A percentile compares a stretch with the other conserved stretches of the same genome.
These are phyloP conservation scores for Catharus ustulatus DNA, from an alignment of 2,797 vertebrate species.

Conservation along the genomic window DNA sequence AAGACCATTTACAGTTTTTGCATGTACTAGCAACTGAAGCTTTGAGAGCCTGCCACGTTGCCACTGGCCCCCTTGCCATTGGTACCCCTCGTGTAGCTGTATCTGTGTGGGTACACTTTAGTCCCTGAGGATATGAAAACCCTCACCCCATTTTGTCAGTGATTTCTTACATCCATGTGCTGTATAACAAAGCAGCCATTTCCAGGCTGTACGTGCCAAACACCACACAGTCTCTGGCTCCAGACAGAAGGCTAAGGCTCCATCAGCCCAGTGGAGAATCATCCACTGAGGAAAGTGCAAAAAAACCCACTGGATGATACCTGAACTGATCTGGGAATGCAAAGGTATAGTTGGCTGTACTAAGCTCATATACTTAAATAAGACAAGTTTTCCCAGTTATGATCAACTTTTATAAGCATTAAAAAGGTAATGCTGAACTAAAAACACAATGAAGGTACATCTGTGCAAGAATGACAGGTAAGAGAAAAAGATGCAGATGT, in stretches of 20 bases:
- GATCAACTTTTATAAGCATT: background rate
- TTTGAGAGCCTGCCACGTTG: background rate
- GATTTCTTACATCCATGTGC: background rate
- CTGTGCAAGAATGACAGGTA: background rate
- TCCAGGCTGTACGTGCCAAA: background rate
- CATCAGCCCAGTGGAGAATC: background rate
- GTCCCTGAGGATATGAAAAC: background rate
- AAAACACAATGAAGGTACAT: background rate
- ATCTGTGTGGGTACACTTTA: background rate
- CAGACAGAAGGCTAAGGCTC: background rate
- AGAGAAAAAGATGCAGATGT: background rate
- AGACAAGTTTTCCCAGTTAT: background rate
- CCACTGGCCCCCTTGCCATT: background rate
- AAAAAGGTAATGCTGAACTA: background rate
- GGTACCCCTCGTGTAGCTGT: rapidly evolving
- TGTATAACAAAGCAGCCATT: background rate
- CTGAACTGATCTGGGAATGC: background rate
- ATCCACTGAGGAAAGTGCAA: background rate
- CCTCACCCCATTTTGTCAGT: background rate
- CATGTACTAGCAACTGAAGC: background rate
- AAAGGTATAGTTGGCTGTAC: background rate
- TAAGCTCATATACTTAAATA: background rate
- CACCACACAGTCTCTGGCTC: background rate
- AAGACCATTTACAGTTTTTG: background rate
- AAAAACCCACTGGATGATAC: background rate